Evolutionary conservation across 2,113 vertebrate genomes (phyloP).

Genomic region (Lampris megalopsis): DNA sequence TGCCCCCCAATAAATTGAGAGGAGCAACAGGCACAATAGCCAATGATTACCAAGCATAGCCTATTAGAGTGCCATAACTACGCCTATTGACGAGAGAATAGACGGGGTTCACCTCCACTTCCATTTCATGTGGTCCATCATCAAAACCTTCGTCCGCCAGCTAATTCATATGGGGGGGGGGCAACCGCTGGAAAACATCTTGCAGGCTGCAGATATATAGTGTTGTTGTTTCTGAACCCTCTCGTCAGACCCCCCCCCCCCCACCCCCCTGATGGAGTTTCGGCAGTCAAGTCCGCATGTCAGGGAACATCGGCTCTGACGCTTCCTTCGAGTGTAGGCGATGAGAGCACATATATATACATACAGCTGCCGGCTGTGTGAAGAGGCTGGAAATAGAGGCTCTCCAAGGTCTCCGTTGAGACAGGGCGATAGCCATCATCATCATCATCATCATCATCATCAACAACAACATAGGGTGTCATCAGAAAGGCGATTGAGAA

Average conservation of each 20-base stretch:
- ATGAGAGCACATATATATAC: slow-evolving; percentile 80
- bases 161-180: slow-evolving; percentile 56
- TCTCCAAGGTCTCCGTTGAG: slow-evolving; percentile 73
- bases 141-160: slow-evolving; percentile 76
- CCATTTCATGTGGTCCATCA: slow-evolving; percentile 75
- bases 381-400: slow-evolving; percentile 69
- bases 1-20: slow-evolving; percentile 68
- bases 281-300: slow-evolving; percentile 63
- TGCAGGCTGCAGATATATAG: slow-evolving; percentile 67
- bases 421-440: slow-evolving; percentile 76
- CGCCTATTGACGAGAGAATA: slow-evolving; percentile 78
- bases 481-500: slow-evolving; percentile 75
- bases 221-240: slow-evolving; percentile 67
- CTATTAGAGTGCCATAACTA: slow-evolving; percentile 79
- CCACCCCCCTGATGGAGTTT: slow-evolving; percentile 62
- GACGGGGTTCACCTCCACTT: slow-evolving; percentile 80
- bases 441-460: slow-evolving; percentile 51
- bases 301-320: slow-evolving; percentile 76
- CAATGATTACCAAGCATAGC: slow-evolving; percentile 79
- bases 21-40: slow-evolving; percentile 79
- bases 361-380: slow-evolving; percentile 82
- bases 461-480: slow-evolving; percentile 55
- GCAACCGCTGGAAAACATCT: slow-evolving; percentile 62
- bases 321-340: slow-evolving; percentile 66
- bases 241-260: slow-evolving; percentile 63